A percentile compares a stretch with the other conserved stretches of the same genome.
These are phyloP conservation scores for Vireo griseus DNA, from an alignment of 2,797 vertebrate species.

Conservation along the genomic window DNA sequence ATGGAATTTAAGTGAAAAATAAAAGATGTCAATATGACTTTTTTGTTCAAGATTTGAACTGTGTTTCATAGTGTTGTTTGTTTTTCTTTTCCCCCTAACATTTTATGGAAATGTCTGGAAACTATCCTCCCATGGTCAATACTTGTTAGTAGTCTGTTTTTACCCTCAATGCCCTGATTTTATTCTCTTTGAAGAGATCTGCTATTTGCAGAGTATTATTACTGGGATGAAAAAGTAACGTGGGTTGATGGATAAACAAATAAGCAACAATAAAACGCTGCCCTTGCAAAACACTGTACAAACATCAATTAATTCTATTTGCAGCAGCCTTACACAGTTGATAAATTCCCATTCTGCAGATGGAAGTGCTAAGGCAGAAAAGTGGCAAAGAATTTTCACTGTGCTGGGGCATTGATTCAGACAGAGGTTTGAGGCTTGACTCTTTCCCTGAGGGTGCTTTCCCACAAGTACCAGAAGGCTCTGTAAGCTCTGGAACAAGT, in stretches of 20 bases:
- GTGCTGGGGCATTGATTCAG: neutral
- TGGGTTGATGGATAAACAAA: constrained; percentile 26
- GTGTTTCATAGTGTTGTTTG: neutral
- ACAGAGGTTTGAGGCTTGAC: neutral
- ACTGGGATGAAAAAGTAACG: neutral
- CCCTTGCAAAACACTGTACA: neutral
- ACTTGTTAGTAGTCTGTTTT: neutral
- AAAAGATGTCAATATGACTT: neutral
- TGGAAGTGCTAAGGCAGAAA: neutral
- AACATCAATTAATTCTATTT: constrained; percentile 37
- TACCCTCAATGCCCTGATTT: neutral
- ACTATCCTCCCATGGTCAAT: neutral
- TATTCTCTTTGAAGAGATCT: neutral
- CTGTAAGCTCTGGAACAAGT: neutral
- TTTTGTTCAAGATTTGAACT: neutral
- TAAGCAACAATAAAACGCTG: neutral
- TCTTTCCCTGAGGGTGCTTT: neutral
- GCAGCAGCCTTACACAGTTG: neutral
- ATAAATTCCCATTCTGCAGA: neutral
- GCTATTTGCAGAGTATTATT: constrained; percentile 9
- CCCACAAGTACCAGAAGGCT: neutral
- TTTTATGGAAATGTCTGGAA: neutral
- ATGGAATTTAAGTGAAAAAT: neutral
- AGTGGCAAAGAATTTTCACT: neutral
- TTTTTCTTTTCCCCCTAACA: neutral